A percentile compares a stretch with the other conserved stretches of the same genome.
phyloP scores from a whole-genome alignment of 2,797 vertebrate species.

The Cynopterus sphinx region DNA sequence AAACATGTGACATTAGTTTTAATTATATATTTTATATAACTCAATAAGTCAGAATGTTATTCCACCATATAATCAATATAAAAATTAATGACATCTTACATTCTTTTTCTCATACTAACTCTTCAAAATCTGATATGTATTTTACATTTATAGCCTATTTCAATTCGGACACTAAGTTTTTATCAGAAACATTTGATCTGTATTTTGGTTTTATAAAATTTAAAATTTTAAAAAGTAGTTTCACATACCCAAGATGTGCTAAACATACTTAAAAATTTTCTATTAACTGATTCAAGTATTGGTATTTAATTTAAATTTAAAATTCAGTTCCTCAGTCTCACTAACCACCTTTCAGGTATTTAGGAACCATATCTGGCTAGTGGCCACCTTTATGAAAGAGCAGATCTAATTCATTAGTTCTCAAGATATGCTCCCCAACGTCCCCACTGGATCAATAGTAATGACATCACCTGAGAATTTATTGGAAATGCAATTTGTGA shows the following conservation, averaged over 20 bases:
- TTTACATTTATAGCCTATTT: not conserved
- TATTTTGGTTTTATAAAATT: not conserved
- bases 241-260: not conserved
- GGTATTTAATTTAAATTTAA: not conserved
- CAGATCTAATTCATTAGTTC: not conserved
- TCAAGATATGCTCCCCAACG: not conserved
- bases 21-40: not conserved
- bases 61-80: not conserved
- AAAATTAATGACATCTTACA: not conserved
- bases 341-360: not conserved
- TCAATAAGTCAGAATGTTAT: not conserved
- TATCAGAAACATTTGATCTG: not conserved
- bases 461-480: not conserved
- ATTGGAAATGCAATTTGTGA: not conserved
- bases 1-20: not conserved
- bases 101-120: not conserved
- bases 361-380: not conserved
- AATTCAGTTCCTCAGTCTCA: not conserved
- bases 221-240: not conserved
- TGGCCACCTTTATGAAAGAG: not conserved
- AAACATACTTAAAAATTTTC: not conserved
- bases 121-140: not conserved
- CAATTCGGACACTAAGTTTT: not conserved
- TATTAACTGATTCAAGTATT: not conserved
- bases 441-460: no score